These are phyloP conservation scores for Salvator merianae DNA, from an alignment of 2,113 vertebrate species.

Conservation along the genomic window DNA sequence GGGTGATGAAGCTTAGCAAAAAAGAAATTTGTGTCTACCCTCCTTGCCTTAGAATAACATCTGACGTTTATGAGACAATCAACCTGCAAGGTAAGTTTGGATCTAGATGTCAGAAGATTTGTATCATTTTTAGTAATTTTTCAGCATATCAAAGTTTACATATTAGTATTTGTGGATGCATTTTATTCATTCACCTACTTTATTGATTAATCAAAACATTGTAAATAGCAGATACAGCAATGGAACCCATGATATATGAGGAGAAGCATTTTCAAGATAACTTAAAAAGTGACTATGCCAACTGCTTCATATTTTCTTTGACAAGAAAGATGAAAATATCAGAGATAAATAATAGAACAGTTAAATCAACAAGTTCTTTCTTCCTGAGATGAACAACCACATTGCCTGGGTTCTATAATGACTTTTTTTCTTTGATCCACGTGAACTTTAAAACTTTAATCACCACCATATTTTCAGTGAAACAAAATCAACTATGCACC, in stretches of 20 bases:
- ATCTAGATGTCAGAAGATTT: too few species aligned
- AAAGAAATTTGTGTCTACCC: too few species aligned
- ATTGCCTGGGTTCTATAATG: not conserved
- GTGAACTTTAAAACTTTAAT: not conserved
- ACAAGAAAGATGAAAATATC: not conserved
- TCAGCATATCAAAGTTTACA: not conserved
- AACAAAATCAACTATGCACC: not conserved
- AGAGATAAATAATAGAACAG: not conserved
- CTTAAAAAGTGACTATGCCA: not conserved
- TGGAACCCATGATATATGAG: not conserved
- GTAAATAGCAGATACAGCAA: not conserved
- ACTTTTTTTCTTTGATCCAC: not conserved
- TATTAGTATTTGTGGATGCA: not conserved
- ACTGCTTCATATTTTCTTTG: not conserved
- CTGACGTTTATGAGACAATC: too few species aligned
- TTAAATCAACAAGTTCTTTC: not conserved
- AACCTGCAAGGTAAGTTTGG: too few species aligned
- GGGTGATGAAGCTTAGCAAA: too few species aligned
- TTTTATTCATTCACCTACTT: not conserved
- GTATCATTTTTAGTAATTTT: too few species aligned
- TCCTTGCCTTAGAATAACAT: too few species aligned
- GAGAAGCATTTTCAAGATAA: not conserved
- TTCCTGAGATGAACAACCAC: not conserved
- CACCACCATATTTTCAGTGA: not conserved
- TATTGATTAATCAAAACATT: not conserved